Evolutionary conservation across 2,113 vertebrate genomes (phyloP).

Genomic region (Caranx melampygus): DNA sequence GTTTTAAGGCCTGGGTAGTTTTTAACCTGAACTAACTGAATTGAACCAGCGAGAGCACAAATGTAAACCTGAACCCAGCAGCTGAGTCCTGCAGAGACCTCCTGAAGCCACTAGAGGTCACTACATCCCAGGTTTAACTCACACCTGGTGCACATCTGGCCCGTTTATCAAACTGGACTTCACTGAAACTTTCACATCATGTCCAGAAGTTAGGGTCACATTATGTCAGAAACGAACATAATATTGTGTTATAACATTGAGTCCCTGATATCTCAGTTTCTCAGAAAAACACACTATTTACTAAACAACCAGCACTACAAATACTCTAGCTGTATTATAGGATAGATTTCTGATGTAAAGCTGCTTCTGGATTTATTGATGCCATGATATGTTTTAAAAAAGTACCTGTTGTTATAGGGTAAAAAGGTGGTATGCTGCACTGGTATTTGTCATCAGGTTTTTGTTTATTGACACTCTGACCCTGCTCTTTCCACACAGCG

Average conservation of each 20-base stretch:
- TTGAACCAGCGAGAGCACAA: too few relatives aligned
- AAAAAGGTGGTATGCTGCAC: not conserved
- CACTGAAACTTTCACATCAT: not conserved
- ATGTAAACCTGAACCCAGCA: not conserved
- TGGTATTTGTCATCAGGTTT: not conserved
- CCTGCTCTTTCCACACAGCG: conserved; percentile 38
- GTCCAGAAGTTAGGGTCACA: too few relatives aligned
- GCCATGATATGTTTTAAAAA: too few relatives aligned
- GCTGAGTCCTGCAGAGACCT: not conserved
- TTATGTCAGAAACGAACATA: too few relatives aligned
- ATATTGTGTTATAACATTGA: too few relatives aligned
- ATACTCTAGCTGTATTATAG: too few relatives aligned
- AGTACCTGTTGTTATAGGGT: too few relatives aligned
- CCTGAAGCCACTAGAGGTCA: not conserved
- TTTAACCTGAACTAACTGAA: not conserved
- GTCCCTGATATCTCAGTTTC: too few relatives aligned
- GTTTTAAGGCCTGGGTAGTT: not conserved
- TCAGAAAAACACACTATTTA: too few relatives aligned
- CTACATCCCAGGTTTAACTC: not conserved
- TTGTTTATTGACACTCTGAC: conserved; percentile 17
- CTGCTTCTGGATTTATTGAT: too few relatives aligned
- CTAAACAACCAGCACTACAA: too few relatives aligned
- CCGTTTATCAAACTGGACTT: not conserved
- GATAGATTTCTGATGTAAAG: too few relatives aligned
- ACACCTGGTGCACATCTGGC: not conserved